Conservation (phyloP, 2,797 vertebrate species). For the Crocidura indochinensis region DNA sequence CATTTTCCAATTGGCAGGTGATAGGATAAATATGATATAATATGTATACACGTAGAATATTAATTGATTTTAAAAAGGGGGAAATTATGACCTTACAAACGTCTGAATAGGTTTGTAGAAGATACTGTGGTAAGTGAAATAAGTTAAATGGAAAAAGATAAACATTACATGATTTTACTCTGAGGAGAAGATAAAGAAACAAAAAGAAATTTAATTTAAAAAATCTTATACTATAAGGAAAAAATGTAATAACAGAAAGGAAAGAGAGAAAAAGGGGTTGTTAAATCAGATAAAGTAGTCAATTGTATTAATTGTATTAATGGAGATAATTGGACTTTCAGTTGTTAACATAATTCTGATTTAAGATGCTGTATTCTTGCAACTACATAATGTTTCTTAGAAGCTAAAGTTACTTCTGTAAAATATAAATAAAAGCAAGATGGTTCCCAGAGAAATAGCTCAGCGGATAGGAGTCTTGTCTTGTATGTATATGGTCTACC, state of each 20-base stretch:
- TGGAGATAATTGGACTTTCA: not conserved
- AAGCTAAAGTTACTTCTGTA: not conserved
- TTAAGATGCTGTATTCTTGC: not conserved
- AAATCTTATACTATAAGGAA: not conserved
- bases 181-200: not conserved
- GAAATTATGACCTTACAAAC: not conserved
- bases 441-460: not conserved
- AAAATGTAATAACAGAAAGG: not conserved
- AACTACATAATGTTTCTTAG: not conserved
- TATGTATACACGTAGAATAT: not conserved
- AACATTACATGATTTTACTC: not conserved
- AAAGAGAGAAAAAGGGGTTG: not conserved
- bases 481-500: too few relatives aligned
- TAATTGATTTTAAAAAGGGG: not conserved
- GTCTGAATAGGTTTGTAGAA: not conserved
- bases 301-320: not conserved
- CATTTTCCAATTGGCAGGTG: not conserved
- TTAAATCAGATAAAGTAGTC: not conserved
- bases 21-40: not conserved
- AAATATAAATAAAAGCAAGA: not conserved
- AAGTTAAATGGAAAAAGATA: not conserved
- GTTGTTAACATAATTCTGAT: not conserved
- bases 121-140: not conserved
- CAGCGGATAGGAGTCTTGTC: too few relatives aligned
- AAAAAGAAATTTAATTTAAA: not conserved